Evolutionary conservation across 2,888 invertebrate species (phyloP).

Genomic region (Tachystola acroxantha): DNA sequence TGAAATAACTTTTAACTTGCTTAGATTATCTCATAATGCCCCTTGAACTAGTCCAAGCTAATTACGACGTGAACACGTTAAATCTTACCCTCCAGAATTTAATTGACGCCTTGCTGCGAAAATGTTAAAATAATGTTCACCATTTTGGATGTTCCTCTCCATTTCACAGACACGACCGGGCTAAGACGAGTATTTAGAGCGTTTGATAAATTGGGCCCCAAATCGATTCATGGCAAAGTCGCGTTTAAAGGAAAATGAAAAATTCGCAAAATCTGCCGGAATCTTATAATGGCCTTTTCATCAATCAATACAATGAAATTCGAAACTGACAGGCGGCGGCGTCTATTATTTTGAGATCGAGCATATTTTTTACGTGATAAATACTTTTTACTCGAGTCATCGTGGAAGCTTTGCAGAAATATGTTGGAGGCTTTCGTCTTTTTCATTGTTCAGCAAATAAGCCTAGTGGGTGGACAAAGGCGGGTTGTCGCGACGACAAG

Average conservation of each 20-base stretch:
- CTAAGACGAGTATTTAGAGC: slow-evolving; percentile 54
- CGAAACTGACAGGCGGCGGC: slow-evolving; percentile 39
- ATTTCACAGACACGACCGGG: slow-evolving; percentile 48
- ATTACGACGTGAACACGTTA: slow-evolving; percentile 33
- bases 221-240: slow-evolving; percentile 63
- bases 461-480: slow-evolving; percentile 72
- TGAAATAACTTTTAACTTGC: slow-evolving; percentile 12
- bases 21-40: background rate
- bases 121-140: slow-evolving; percentile 51
- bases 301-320: slow-evolving; percentile 67
- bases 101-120: slow-evolving; percentile 44
- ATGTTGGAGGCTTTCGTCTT: slow-evolving; percentile 62
- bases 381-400: slow-evolving; percentile 35
- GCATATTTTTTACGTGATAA: slow-evolving; percentile 45
- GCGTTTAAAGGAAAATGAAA: slow-evolving; percentile 62
- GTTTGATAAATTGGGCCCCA: slow-evolving; percentile 61
- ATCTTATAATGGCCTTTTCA: slow-evolving; percentile 65
- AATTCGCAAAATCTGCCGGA: slow-evolving; percentile 57
- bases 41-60: slow-evolving; percentile 17
- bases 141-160: slow-evolving; percentile 46
- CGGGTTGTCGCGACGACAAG: slow-evolving; percentile 66
- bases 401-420: slow-evolving; percentile 47
- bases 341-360: slow-evolving; percentile 50
- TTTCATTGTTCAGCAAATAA: slow-evolving; percentile 78
- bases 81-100: slow-evolving; percentile 38